Conservation (phyloP, 92 coral and sea anemone genomes). For the Bergia puertoricense region DNA sequence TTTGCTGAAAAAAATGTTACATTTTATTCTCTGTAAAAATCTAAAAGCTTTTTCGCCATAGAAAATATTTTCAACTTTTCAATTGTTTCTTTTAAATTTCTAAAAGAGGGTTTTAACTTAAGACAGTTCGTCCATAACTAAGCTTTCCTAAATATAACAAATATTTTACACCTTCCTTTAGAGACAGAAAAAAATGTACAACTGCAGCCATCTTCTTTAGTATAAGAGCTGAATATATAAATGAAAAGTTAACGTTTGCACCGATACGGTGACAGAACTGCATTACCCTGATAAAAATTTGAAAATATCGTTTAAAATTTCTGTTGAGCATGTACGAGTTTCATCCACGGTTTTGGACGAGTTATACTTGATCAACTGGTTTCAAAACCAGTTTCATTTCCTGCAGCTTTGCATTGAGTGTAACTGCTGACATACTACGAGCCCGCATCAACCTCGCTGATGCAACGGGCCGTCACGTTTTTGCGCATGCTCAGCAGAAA, state of each 20-base stretch:
- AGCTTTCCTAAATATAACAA: neutral
- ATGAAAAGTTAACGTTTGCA: too few species aligned
- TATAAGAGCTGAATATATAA: neutral
- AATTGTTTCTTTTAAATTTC: neutral
- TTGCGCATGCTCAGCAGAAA: too few species aligned
- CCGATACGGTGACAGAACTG: neutral
- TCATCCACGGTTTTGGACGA: too few species aligned
- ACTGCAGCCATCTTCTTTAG: neutral
- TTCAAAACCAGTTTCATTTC: neutral
- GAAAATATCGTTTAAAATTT: neutral
- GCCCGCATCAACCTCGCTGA: too few species aligned
- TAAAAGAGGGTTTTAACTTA: neutral
- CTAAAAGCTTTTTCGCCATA: neutral
- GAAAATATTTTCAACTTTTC: constrained; percentile 7
- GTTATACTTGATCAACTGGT: neutral
- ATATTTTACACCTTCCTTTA: neutral
- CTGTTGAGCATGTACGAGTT: neutral
- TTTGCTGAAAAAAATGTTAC: neutral
- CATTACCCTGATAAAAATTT: too few species aligned
- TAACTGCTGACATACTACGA: too few species aligned
- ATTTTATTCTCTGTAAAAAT: neutral
- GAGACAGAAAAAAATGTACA: neutral
- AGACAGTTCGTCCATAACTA: neutral
- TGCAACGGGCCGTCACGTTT: too few species aligned
- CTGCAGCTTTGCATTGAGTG: too few species aligned